phyloP scores from a whole-genome alignment of 2,113 vertebrate species.

The Genyomyrus donnyi region DNA sequence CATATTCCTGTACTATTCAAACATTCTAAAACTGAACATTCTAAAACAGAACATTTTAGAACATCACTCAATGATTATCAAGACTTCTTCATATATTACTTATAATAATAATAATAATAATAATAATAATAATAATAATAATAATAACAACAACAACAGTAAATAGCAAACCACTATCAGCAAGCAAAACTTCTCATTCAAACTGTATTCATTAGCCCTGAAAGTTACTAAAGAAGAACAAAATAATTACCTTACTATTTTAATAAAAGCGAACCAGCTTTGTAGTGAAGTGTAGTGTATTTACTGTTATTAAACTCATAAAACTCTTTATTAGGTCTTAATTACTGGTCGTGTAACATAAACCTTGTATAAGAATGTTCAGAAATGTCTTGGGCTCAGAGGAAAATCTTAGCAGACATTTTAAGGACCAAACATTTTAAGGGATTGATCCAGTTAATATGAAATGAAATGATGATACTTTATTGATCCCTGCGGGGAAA shows the following conservation, averaged over 20 bases:
- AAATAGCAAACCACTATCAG: background rate
- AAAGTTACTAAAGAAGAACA: background rate
- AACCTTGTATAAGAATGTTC: background rate
- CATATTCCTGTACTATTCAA: background rate
- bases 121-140: background rate
- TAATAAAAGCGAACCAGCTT: background rate
- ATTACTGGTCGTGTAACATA: background rate
- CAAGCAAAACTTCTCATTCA: background rate
- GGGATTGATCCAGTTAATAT: background rate
- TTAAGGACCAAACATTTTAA: background rate
- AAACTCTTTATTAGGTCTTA: background rate
- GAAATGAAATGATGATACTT: no score
- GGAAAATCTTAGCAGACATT: no score
- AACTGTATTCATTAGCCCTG: background rate
- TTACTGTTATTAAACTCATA: background rate
- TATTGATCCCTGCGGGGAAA: no score
- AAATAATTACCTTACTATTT: background rate
- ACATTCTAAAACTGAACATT: background rate
- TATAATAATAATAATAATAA: background rate
- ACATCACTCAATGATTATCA: background rate
- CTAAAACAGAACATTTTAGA: background rate
- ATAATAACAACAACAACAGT: background rate
- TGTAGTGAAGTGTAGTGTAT: background rate
- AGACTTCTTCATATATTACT: background rate
- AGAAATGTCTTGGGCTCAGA: background rate